These are phyloP conservation scores for Numenius phaeopus DNA, from an alignment of 2,797 vertebrate genomes.

Conservation along the genomic window DNA sequence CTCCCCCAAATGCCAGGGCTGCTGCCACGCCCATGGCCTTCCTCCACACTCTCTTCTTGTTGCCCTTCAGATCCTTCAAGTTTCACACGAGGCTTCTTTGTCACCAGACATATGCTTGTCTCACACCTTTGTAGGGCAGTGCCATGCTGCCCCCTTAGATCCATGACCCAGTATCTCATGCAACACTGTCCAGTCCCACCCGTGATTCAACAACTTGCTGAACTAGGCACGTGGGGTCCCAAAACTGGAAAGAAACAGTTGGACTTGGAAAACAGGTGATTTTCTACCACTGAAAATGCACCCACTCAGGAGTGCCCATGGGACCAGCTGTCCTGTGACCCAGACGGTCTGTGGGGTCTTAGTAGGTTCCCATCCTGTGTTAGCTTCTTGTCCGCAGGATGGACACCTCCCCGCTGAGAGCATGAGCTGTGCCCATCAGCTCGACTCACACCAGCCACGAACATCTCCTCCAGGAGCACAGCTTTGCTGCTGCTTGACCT, in stretches of 20 bases:
- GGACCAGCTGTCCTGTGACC: not conserved
- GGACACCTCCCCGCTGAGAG: not conserved
- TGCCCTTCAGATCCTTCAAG: not conserved
- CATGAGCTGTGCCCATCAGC: not conserved
- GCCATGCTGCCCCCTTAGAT: not conserved
- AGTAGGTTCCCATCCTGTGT: not conserved
- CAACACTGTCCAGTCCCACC: not conserved
- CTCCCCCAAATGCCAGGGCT: not conserved
- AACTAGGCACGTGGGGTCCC: accelerated
- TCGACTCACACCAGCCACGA: not conserved
- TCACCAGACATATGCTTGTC: not conserved
- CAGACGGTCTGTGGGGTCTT: not conserved
- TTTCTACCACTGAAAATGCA: not conserved
- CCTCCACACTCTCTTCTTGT: not conserved
- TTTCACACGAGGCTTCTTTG: not conserved
- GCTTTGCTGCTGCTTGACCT: accelerated
- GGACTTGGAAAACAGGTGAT: not conserved
- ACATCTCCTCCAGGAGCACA: accelerated
- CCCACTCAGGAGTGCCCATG: accelerated
- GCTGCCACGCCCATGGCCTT: not conserved
- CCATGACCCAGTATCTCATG: accelerated
- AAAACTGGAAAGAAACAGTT: not conserved
- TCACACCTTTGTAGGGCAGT: accelerated
- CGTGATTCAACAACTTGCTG: accelerated
- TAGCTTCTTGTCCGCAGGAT: accelerated